Base-by-base conservation (phyloP, 2,113 vertebrate species). In the Aepyceros melampus region DNA sequence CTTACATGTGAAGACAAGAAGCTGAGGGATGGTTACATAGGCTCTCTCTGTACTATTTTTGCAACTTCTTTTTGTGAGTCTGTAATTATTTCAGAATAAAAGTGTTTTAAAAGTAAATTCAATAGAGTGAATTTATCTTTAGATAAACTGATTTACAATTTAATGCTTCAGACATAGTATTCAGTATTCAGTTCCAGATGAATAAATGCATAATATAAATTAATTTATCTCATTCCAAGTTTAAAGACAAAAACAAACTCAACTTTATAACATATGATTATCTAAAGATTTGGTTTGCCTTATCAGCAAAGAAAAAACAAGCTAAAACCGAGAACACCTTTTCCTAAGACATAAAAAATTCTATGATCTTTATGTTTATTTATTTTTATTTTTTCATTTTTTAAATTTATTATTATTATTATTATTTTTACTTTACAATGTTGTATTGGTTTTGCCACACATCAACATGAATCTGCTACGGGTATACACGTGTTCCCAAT, bases 191-290 rank as follows among this genome's bases (percentile, higher is more conserved):
- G 45, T 62, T 96, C 36, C 56, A 92, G 36, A 84, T 86, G 23
- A 95, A 74, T 76, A 97, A 56, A 89, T 74, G 19, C 2, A 88
- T 67, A 55, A 58, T 56, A 58, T 79, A 88, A 81, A 51, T 78
- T 36, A 92, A 76, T 60, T 89, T 55, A 90, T 87, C 94, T 97
- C 15, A 29, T 67, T 92, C 43, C 83, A 49, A 95, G 12, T 88
- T 96, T 96, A 93, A 90, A 85, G 81, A 43, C 91, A 89, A 85
- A 90, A 87, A 62, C 29, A 82, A 53, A 43, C 64, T 95, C 7
- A 17, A 43, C 36, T 95, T 87, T 96, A 10, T 74, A 84, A 64
- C 7, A 53, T 19, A 53, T 88, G n/a, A 40, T 91, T 81, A 45
- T 93, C n/a, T 79, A 53, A 93, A 94, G 84, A 83, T 79, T 33